Conservation (phyloP, 1,140 invertebrate species). For the Anastrepha obliqua region DNA sequence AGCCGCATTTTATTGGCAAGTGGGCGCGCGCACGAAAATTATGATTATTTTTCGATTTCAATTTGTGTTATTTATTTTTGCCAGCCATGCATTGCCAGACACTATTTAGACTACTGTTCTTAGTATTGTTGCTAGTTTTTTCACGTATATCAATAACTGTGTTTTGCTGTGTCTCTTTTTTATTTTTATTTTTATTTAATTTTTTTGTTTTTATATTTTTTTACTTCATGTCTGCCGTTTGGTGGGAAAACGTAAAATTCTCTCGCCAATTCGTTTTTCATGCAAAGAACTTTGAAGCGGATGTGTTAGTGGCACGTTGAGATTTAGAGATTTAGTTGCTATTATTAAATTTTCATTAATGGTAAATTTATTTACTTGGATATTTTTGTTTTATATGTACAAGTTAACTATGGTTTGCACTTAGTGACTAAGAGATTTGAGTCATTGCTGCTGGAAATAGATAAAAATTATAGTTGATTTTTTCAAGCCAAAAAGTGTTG, state of each 20-base stretch:
- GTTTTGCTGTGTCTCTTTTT: not conserved
- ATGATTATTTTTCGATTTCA: slow-evolving; percentile 48
- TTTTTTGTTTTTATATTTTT: not conserved
- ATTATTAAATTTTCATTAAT: not conserved
- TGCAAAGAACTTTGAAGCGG: slow-evolving; percentile 7
- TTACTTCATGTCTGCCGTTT: not conserved
- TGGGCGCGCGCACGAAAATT: slow-evolving; percentile 48
- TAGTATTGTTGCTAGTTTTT: not conserved
- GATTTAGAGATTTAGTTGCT: not conserved
- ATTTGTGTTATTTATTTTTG: slow-evolving; percentile 39
- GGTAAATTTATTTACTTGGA: not conserved
- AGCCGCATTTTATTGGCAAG: slow-evolving; percentile 41
- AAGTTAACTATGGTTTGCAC: too few relatives aligned
- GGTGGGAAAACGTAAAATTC: slow-evolving; percentile 20
- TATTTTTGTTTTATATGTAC: not conserved
- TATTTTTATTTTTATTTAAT: not conserved
- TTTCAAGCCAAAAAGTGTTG: too few relatives aligned
- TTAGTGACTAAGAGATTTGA: too few relatives aligned
- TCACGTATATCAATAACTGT: not conserved
- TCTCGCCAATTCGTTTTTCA: not conserved
- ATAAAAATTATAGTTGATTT: too few relatives aligned
- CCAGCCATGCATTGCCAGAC: not conserved
- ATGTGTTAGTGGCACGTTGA: slow-evolving; percentile 15
- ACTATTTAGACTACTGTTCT: slow-evolving; percentile 9
- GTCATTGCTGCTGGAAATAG: too few relatives aligned